phyloP scores from a whole-genome alignment of 2,888 invertebrate species.

The Entomobrya proxima region DNA sequence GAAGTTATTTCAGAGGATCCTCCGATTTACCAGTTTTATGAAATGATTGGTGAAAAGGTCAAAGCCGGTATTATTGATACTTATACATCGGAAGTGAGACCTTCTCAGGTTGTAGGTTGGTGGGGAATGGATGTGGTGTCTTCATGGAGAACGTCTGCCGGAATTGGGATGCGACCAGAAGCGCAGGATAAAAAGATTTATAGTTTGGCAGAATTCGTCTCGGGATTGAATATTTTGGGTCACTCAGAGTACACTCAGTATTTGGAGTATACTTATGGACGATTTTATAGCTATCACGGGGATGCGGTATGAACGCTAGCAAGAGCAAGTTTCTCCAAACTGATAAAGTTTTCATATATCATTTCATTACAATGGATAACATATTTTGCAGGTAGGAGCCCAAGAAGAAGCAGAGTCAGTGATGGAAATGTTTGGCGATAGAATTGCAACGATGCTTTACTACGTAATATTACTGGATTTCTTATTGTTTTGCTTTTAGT shows the following conservation, averaged over 20 bases:
- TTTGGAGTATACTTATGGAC: not conserved
- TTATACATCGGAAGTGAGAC: not conserved
- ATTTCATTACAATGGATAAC: no score
- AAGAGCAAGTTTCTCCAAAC: no score
- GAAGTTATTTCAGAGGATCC: constrained; percentile 31
- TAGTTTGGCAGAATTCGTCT: not conserved
- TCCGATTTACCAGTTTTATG: constrained; percentile 18
- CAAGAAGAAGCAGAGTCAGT: not conserved
- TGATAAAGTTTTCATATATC: no score
- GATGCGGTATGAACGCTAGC: not conserved
- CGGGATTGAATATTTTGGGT: not conserved
- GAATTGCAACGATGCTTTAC: not conserved
- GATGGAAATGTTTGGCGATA: not conserved
- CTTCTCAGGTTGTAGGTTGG: not conserved
- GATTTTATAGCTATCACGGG: not conserved
- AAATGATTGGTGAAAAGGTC: not conserved
- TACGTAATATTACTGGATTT: not conserved
- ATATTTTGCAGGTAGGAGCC: no score
- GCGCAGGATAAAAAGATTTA: not conserved
- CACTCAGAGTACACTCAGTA: not conserved
- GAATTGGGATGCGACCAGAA: not conserved
- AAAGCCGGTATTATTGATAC: not conserved
- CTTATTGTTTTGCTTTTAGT: no score
- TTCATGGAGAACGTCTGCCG: not conserved
- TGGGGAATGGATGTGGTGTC: not conserved